A percentile compares a stretch with the other conserved stretches of the same genome.
These are phyloP conservation scores for Parnassius mnemosyne DNA, from an alignment of 2,888 invertebrate genomes.

Conservation along the genomic window DNA sequence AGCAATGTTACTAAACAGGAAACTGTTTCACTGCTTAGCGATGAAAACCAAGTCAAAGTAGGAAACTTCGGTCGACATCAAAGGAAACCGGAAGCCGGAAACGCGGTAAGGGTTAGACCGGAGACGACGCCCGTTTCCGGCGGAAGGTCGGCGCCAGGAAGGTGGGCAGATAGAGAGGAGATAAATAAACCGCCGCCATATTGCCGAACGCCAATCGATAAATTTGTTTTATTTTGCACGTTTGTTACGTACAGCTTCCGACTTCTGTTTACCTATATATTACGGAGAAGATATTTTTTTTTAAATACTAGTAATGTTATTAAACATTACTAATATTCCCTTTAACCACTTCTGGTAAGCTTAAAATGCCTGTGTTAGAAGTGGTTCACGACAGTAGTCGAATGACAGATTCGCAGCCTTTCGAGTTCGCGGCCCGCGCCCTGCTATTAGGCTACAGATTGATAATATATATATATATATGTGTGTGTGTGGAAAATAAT, in stretches of 20 bases:
- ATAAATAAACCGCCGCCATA: constrained; percentile 76
- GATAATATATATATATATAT: too few species aligned
- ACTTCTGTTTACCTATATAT: constrained; percentile 67
- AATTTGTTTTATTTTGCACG: constrained; percentile 75
- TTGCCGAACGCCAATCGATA: constrained; percentile 73
- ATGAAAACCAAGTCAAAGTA: constrained; percentile 47
- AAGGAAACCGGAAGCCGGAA: constrained; percentile 76
- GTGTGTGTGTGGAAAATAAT: too few species aligned
- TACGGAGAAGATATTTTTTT: constrained; percentile 1
- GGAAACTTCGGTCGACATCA: constrained; percentile 67
- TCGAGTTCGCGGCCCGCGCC: too few species aligned
- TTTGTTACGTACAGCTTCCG: constrained; percentile 69
- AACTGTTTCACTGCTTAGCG: constrained; percentile 27
- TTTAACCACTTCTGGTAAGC: too few species aligned
- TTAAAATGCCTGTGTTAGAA: too few species aligned
- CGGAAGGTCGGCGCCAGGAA: constrained; percentile 77
- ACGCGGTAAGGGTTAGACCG: constrained; percentile 77
- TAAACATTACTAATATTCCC: too few species aligned
- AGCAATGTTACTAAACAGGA: constrained; percentile 3
- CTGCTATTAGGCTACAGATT: too few species aligned
- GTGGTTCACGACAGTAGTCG: too few species aligned
- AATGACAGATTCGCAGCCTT: too few species aligned
- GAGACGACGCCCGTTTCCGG: constrained; percentile 77
- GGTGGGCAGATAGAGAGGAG: constrained; percentile 58
- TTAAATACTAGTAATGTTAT: too few species aligned